These are phyloP conservation scores for Copidosoma floridanum DNA, from an alignment of 1,140 invertebrate species.

Conservation along the genomic window DNA sequence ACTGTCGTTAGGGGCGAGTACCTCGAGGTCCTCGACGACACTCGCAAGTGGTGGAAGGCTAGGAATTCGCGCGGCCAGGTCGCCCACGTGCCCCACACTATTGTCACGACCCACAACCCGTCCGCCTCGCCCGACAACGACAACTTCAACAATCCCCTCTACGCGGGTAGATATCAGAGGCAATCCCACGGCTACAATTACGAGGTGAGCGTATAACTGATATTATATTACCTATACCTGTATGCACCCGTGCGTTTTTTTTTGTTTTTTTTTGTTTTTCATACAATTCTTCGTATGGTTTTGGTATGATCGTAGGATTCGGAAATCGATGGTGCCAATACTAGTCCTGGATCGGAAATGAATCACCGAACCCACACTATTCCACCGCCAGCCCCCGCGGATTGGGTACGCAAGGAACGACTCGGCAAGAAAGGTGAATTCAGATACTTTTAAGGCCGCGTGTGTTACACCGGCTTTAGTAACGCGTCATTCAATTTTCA, in stretches of 20 bases:
- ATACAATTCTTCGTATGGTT: too few species aligned
- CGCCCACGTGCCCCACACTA: conserved; percentile 96
- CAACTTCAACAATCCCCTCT: conserved; percentile 73
- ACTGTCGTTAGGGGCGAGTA: conserved; percentile 94
- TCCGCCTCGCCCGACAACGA: conserved; percentile 53
- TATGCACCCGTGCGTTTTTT: too few species aligned
- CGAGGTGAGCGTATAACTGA: conserved; percentile 40
- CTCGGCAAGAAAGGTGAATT: conserved; percentile 95
- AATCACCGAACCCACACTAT: conserved; percentile 54
- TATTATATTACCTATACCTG: too few species aligned
- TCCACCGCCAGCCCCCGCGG: conserved; percentile 63
- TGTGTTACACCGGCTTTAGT: too few species aligned
- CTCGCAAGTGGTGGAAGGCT: conserved; percentile 98
- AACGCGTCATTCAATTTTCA: too few species aligned
- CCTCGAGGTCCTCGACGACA: conserved; percentile 91
- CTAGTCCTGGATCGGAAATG: conserved; percentile 54
- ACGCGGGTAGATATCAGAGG: conserved; percentile 58
- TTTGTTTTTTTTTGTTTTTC: too few species aligned
- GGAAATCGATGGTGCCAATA: conserved; percentile 51
- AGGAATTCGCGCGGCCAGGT: conserved; percentile 83
- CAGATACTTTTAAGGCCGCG: conserved; percentile 90
- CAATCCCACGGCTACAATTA: conserved; percentile 53
- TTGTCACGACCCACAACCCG: conserved; percentile 74
- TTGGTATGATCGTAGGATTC: conserved; percentile 53
- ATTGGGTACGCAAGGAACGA: conserved; percentile 82